phyloP scores from a whole-genome alignment of 2,888 invertebrate species.

The Eledona agricola region DNA sequence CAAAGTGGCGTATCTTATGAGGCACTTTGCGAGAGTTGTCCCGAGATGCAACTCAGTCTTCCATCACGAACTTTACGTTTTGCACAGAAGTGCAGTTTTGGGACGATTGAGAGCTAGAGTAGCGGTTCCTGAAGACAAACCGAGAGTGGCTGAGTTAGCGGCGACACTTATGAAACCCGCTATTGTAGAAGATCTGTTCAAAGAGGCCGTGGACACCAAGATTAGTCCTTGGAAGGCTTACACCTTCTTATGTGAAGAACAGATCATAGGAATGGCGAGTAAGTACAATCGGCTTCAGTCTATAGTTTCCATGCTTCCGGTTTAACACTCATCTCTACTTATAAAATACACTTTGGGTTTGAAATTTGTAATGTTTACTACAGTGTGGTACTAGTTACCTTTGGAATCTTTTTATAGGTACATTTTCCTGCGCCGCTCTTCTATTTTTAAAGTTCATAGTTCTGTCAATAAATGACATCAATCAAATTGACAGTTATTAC shows the following conservation, averaged over 20 bases:
- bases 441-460: too few species aligned
- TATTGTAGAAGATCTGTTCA: constrained; percentile 43
- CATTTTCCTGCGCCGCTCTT: too few species aligned
- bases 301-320: constrained; percentile 7
- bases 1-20: constrained; percentile 17
- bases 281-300: constrained; percentile 3
- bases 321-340: too few species aligned
- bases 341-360: too few species aligned
- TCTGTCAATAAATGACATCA: too few species aligned
- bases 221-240: constrained; percentile 45
- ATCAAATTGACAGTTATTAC: too few species aligned
- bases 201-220: constrained; percentile 36
- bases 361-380: too few species aligned
- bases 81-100: constrained; percentile 59
- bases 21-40: constrained; percentile 50
- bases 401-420: too few species aligned
- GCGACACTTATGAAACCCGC: constrained; percentile 32
- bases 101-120: constrained; percentile 45
- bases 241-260: constrained; percentile 47
- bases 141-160: constrained; percentile 42
- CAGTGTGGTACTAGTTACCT: too few species aligned
- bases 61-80: constrained; percentile 61
- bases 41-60: constrained; percentile 57
- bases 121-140: constrained; percentile 45
- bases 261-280: constrained; percentile 52